Percentiles rank a stretch among this genome's conserved stretches.
Conservation (phyloP, 2,888 invertebrate species). For the Caenorhabditis sinica region DNA sequence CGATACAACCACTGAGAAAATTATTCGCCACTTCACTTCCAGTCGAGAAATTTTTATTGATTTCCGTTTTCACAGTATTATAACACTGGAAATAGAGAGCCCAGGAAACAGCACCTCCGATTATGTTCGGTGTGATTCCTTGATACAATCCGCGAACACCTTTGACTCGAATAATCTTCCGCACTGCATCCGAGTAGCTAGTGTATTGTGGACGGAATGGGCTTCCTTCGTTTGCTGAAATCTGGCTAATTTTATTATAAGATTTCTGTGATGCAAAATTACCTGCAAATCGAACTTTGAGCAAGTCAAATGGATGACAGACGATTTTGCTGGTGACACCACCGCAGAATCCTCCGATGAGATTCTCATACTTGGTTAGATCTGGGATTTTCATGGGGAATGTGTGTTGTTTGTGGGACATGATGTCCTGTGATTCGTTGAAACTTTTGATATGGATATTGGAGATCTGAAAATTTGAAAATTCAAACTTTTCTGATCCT, state of each 20-base stretch:
- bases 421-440: too few relatives aligned
- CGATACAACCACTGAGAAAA: constrained; percentile 74
- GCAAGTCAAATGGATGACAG: constrained; percentile 94
- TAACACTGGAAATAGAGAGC: constrained; percentile 96
- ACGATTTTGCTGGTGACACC: constrained; percentile 96
- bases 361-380: constrained; percentile 88
- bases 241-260: constrained; percentile 43
- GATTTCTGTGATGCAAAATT: background rate
- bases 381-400: constrained; percentile 63
- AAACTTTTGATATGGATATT: too few relatives aligned
- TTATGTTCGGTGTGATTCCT: constrained; percentile 96
- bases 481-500: too few relatives aligned
- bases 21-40: constrained; percentile 69
- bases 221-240: constrained; percentile 95
- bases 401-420: too few relatives aligned
- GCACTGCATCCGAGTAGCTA: too few relatives aligned
- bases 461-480: too few relatives aligned
- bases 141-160: constrained; percentile 92
- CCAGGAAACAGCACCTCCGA: constrained; percentile 98
- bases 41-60: constrained; percentile 86
- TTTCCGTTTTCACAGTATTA: constrained; percentile 94
- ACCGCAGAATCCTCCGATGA: constrained; percentile 96
- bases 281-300: constrained; percentile 93
- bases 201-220: too few relatives aligned
- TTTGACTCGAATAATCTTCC: constrained; percentile 90